A percentile compares a stretch with the other conserved stretches of the same genome.
phyloP scores from a whole-genome alignment of 1,140 invertebrate species.

The Papilio aristodemus region DNA sequence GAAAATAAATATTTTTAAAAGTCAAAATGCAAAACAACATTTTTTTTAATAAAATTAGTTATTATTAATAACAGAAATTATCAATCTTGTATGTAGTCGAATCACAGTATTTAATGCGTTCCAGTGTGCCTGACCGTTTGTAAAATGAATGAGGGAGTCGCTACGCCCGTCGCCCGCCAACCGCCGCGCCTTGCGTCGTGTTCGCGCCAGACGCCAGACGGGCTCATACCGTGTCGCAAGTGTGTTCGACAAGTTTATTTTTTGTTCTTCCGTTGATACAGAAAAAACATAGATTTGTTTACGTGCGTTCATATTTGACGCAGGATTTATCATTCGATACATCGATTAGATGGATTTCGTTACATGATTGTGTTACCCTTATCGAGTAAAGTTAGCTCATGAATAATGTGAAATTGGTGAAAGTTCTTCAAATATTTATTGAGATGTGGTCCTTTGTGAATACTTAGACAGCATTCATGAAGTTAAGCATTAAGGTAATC shows the following conservation, averaged over 20 bases:
- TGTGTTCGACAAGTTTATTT: constrained; percentile 16
- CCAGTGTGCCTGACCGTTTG: constrained; percentile 8
- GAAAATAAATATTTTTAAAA: too few relatives aligned
- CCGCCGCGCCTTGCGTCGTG: constrained; percentile 3
- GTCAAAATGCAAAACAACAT: too few relatives aligned
- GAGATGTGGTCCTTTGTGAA: constrained; percentile 71
- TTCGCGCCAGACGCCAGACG: constrained; percentile 1
- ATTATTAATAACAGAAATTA: too few relatives aligned
- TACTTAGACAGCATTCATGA: constrained; percentile 65
- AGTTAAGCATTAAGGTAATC: constrained; percentile 62
- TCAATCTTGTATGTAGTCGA: background rate
- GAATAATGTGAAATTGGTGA: constrained; percentile 61
- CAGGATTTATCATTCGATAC: background rate
- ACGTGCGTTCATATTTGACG: constrained; percentile 10
- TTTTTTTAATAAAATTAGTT: too few relatives aligned
- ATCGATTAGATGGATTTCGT: constrained; percentile 26
- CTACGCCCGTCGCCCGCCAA: constrained; percentile 18
- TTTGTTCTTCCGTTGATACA: constrained; percentile 10
- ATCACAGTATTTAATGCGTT: background rate
- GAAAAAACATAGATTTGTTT: constrained; percentile 30
- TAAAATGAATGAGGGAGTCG: constrained; percentile 29
- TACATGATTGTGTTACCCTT: constrained; percentile 24
- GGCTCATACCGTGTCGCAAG: constrained; percentile 29
- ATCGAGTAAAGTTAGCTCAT: constrained; percentile 34
- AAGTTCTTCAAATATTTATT: constrained; percentile 64